Evolutionary conservation across 2,797 vertebrate genomes (phyloP), one percentile per base, ranked within the genome.

Genomic region (Dipus sagitta): DNA sequence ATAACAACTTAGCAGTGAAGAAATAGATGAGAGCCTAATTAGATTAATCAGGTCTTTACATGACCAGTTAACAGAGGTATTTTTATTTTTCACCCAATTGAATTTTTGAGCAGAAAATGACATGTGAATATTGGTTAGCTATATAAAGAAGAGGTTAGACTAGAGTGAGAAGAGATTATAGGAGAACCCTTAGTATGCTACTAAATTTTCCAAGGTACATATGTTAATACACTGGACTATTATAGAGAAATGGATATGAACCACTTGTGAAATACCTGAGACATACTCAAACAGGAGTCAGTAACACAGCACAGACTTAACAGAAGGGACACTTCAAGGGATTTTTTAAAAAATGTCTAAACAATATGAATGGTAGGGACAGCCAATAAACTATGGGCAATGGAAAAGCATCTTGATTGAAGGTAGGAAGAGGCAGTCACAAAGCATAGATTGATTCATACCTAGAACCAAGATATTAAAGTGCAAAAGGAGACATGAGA

Each of bases 401-500:
- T 42, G 58, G n/a, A 88, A 75, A 23, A 81, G n/a, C 20, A 47
- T 28, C n/a, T 54, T 34, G 60, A 84, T 18, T 79, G 32, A 86
- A 26, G 52, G 8, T 81, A 58, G 14, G 54, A 58, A 15, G 32
- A 18, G 7, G 30, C 47, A 6, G 6, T 14, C 3, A 2, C 17
- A 9, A 77, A 11, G 30, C 89, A n/a, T 10, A 38, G n/a, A 54
- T 71, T 8, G 47, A 65, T 76, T 32, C 76, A 77, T 67, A 72
- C 28, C 67, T 70, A 71, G 38, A 87, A 79, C n/a, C 58, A 82
- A 52, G 74, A 80, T 79, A 80, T 47, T 13, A 89, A 89, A 28
- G 6, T 54, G 15, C 18, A 77, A 62, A 88, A 71, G 4, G 42
- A 88, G 64, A 52, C 72, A 42, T 13, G 30, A 93, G 14, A 77